Base-by-base conservation (phyloP, 2,113 vertebrate genomes). In the Donacobius atricapilla region DNA sequence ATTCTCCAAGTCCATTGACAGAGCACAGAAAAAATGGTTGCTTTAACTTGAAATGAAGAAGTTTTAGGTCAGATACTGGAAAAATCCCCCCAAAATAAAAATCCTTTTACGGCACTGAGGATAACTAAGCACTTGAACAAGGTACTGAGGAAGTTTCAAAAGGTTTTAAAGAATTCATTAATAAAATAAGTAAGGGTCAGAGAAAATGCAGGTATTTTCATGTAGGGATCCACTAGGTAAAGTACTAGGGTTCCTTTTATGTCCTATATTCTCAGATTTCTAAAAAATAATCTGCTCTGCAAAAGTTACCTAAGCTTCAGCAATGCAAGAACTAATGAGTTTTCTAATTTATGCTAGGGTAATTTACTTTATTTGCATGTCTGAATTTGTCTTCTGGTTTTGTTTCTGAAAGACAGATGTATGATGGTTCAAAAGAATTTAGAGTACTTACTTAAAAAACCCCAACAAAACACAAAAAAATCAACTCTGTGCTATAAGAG, bases 31-130 rank as follows among this genome's bases (percentile, higher is more conserved):
- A 70, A 89, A 69, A 50, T 44, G 9, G 82, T 75, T 68, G 28
- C 28, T 89, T 94, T 84, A 45, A 91, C 82, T 79, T 84, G 69
- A 93, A 96, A 92, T 89, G 18, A 87, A 87, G 60, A 48, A 71
- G 15, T 10, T 85, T 93, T 77, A 37, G 15, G 30, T 83, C 58
- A 63, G 61, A 63, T 69, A 61, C 35, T 56, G 16, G 44, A 50
- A 88, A 83, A 92, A 72, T 3, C 2, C 6, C 17, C 20, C 23
- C 21, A 78, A 90, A 83, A 30, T 33, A 10, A 61, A 76, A 86
- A 66, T 54, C 8, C 5, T 60, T 83, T 90, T 70, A 16, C 56
- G 13, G 25, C 2, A 47, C 30, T 50, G 16, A 92, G 15, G 22
- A 47, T 57, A 92, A 63, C 35, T 64, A 47, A 77, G 21, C 7